Base-by-base conservation (phyloP, 53 echinoderm and acorn worm species). In the Holothuria leucospilota region DNA sequence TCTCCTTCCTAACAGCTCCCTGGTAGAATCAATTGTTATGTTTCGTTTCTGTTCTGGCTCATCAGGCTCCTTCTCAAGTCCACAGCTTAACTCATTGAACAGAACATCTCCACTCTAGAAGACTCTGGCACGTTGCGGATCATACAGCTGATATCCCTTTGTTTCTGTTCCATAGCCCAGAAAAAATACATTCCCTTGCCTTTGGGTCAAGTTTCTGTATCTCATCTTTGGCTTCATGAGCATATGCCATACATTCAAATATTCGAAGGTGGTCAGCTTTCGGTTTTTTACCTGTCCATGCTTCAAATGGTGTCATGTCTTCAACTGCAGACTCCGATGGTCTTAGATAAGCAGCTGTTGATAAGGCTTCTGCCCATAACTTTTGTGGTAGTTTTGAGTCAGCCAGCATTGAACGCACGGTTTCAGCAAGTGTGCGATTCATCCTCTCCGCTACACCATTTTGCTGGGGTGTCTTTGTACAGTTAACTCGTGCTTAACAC, bases 351-450 rank as follows among this genome's bases (percentile, higher is more conserved):
- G 69, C 28, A 69, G 69, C 69, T 26, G 69, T 69, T n/a, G n/a
- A n/a, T n/a, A n/a, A n/a, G n/a, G n/a, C n/a, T n/a, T n/a, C n/a
- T n/a, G n/a, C n/a, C n/a, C 39, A 69, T 26, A 69, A 69, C 69
- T 69, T 26, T 69, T 69, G 69, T 69, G 69, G 69, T 28, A 69
- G 69, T 69, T 69, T 69, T n/a, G 69, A 69, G 34, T 69, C 69
- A 28, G 69, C 69, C 25, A 69, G 14, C 69, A 69, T 69, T 69
- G 69, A 69, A 7, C 69, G 69, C 0, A 69, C 69, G 24, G 69
- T 69, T 28, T 69, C 69, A 69, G 28, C 69, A 2, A 29, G 69
- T 8, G 69, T 63, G 12, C 12, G 63, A 63, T 69, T n/a, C n/a
- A n/a, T n/a, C n/a, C n/a, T n/a, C n/a, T n/a, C n/a, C n/a, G n/a